phyloP scores from a whole-genome alignment of 2,797 vertebrate genomes.

The Perodicticus potto region DNA sequence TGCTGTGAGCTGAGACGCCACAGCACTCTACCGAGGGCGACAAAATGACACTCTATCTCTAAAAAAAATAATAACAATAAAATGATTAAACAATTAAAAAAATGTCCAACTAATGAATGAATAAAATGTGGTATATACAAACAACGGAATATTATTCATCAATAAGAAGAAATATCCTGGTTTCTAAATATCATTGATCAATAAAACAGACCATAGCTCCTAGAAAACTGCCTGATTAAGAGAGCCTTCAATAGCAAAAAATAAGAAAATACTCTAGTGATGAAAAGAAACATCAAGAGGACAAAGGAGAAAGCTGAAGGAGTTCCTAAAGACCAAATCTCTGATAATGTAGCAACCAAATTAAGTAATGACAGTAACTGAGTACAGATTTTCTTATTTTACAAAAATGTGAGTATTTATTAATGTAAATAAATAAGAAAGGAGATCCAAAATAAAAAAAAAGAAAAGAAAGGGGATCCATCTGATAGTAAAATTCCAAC shows the following conservation, averaged over 20 bases:
- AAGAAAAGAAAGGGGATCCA: not conserved
- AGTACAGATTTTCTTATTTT: not conserved
- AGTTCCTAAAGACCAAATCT: not conserved
- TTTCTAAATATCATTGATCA: not conserved
- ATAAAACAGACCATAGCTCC: not conserved
- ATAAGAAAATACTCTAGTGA: not conserved
- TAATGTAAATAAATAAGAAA: not conserved
- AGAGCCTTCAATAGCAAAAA: not conserved
- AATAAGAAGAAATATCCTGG: not conserved
- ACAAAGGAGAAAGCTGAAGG: not conserved
- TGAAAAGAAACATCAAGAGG: not conserved
- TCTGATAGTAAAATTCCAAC: not conserved
- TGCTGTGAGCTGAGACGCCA: no score
- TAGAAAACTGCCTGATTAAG: not conserved
- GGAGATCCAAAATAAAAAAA: not conserved
- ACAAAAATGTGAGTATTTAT: not conserved
- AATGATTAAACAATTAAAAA: no score
- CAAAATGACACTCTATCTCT: no score
- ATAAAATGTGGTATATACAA: not conserved
- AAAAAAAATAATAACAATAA: no score
- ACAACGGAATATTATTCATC: not conserved
- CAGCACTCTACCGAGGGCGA: no score
- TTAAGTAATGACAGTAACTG: not conserved
- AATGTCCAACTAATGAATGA: not conserved
- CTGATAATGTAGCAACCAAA: not conserved